These are phyloP conservation scores for Xestoiulus laeticollis DNA, from an alignment of 2,888 invertebrate species.

Conservation along the genomic window DNA sequence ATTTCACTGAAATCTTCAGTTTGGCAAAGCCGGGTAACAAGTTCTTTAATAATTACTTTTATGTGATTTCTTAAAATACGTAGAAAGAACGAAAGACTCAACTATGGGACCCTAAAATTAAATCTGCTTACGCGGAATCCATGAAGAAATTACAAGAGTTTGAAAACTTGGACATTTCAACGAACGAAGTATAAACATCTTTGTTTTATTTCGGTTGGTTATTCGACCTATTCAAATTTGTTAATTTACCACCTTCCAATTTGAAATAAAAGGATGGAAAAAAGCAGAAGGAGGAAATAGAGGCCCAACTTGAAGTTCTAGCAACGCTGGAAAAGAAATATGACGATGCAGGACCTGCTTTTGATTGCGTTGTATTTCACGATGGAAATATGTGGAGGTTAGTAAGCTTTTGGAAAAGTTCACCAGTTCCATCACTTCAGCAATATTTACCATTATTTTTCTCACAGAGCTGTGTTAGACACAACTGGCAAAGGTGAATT, in stretches of 20 bases:
- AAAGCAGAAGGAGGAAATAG: constrained; percentile 85
- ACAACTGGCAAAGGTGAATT: constrained; percentile 85
- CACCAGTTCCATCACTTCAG: not conserved
- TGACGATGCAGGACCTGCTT: constrained; percentile 84
- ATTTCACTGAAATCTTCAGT: constrained; percentile 42
- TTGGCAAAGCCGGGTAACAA: not conserved
- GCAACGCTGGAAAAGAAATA: constrained; percentile 87
- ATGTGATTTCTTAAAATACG: constrained; percentile 46
- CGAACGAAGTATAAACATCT: not conserved
- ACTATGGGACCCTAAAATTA: constrained; percentile 85
- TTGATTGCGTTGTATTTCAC: constrained; percentile 92
- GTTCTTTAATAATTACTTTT: too few relatives aligned
- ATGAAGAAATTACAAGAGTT: constrained; percentile 75
- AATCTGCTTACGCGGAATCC: constrained; percentile 80
- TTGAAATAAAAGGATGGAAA: constrained; percentile 72
- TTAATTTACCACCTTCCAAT: not conserved
- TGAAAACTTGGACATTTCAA: constrained; percentile 68
- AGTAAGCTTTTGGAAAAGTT: constrained; percentile 56
- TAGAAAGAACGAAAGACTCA: constrained; percentile 81
- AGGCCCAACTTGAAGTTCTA: constrained; percentile 84
- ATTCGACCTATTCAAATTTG: not conserved
- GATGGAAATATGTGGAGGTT: constrained; percentile 90
- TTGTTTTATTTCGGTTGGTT: not conserved
- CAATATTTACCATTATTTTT: not conserved
- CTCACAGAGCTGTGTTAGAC: constrained; percentile 81